These are phyloP conservation scores for Lamprotornis superbus DNA, from an alignment of 2,113 vertebrate species.

Conservation along the genomic window DNA sequence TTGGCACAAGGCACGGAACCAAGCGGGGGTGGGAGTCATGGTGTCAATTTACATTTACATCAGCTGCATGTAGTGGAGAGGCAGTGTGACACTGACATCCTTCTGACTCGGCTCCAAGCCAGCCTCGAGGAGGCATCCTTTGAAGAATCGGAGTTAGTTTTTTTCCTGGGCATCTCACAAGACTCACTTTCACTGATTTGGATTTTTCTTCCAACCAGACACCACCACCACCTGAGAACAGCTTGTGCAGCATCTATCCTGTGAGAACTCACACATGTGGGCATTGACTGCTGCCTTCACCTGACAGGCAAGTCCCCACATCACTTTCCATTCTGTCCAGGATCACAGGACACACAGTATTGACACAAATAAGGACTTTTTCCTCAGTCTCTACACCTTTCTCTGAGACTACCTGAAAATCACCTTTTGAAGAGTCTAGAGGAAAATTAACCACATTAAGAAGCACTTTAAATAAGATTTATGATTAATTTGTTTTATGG, in stretches of 20 bases:
- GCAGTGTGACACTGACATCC: not conserved
- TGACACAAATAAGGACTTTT: not conserved
- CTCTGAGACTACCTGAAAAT: not conserved
- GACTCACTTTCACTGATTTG: not conserved
- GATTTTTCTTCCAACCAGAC: not conserved
- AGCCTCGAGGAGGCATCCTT: not conserved
- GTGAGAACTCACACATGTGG: not conserved
- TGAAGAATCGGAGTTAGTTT: not conserved
- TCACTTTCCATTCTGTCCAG: not conserved
- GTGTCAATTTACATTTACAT: not conserved
- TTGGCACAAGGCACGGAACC: not conserved
- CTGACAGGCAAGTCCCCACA: not conserved
- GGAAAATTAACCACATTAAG: not conserved
- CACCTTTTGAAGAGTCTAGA: not conserved
- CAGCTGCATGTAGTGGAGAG: not conserved
- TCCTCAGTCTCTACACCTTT: not conserved
- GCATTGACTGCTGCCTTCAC: not conserved
- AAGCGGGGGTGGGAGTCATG: not conserved
- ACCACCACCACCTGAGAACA: not conserved
- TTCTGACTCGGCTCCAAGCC: not conserved
- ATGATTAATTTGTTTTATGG: not conserved
- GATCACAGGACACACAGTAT: accelerated
- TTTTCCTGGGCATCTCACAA: not conserved
- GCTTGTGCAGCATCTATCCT: not conserved
- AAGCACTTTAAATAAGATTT: not conserved